Evolutionary conservation across 1,140 invertebrate genomes (phyloP).

Genomic region (Portunus trituberculatus): DNA sequence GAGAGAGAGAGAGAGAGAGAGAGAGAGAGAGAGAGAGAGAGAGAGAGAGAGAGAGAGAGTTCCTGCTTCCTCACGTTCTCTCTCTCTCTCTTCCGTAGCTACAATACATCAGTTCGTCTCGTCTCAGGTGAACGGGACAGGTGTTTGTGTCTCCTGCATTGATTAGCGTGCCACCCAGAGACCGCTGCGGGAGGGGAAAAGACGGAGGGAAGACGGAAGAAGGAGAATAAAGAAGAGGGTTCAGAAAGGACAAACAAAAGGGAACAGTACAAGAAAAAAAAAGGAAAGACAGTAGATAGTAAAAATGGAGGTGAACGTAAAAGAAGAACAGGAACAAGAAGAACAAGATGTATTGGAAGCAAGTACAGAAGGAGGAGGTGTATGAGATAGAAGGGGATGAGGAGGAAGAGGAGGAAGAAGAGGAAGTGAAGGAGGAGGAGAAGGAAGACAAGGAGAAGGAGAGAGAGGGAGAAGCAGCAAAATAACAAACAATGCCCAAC

Average conservation of each 20-base stretch:
- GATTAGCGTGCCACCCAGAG: neutral
- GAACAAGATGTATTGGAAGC: neutral
- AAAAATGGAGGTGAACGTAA: neutral
- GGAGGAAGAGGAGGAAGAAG: neutral
- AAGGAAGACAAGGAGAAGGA: neutral
- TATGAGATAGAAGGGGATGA: neutral
- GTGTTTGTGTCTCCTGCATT: neutral
- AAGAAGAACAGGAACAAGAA: neutral
- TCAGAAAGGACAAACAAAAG: neutral
- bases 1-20: too few relatives aligned
- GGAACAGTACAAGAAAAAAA: neutral
- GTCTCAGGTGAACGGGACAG: neutral
- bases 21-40: too few relatives aligned
- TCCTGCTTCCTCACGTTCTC: neutral
- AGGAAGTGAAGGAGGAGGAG: neutral
- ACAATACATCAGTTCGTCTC: neutral
- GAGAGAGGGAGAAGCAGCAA: neutral
- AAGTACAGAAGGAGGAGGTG: neutral
- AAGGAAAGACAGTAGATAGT: neutral
- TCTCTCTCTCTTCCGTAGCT: too few relatives aligned
- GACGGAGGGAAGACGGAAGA: neutral
- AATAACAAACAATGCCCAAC: constrained; percentile 23
- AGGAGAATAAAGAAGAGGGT: neutral
- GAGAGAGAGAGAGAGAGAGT: neutral
- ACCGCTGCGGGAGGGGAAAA: neutral